A percentile compares a stretch with the other conserved stretches of the same genome.
Conservation (phyloP, 2,113 vertebrate genomes). For the Triplophysa tibetana region DNA sequence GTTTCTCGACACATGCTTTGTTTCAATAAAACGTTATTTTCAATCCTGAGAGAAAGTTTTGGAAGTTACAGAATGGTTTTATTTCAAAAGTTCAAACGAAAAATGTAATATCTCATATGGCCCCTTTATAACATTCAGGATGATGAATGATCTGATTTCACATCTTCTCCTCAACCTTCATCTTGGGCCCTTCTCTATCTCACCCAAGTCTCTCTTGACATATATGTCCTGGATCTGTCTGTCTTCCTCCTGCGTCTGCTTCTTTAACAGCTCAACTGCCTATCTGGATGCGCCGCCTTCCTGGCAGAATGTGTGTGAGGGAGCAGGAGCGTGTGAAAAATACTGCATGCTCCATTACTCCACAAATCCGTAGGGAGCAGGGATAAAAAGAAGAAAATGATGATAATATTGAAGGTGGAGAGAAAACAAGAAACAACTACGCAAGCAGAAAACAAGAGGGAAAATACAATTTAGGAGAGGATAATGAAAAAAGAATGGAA, state of each 20-base stretch:
- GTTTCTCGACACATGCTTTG: too few relatives aligned
- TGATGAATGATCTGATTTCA: slow-evolving; percentile 71
- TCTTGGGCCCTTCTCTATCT: slow-evolving; percentile 69
- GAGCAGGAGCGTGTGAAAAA: background rate
- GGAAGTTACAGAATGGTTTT: too few relatives aligned
- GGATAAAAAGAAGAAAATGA: slow-evolving; percentile 27
- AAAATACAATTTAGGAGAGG: slow-evolving; percentile 54
- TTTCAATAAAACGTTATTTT: too few relatives aligned
- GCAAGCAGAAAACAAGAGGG: slow-evolving; percentile 43
- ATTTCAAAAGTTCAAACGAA: background rate
- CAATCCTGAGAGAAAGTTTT: too few relatives aligned
- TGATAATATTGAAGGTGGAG: slow-evolving; percentile 28
- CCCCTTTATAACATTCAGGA: background rate
- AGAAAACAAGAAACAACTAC: slow-evolving; percentile 6
- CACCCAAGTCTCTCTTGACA: slow-evolving; percentile 72
- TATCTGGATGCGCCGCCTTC: slow-evolving; percentile 71
- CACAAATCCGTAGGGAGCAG: slow-evolving; percentile 7
- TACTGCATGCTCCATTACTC: slow-evolving; percentile 32
- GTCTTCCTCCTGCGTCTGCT: slow-evolving; percentile 78
- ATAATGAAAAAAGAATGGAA: slow-evolving; percentile 58
- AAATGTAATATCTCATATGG: background rate
- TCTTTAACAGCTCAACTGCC: slow-evolving; percentile 74
- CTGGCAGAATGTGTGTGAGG: slow-evolving; percentile 56
- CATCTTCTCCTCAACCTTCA: slow-evolving; percentile 76
- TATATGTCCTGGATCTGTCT: slow-evolving; percentile 74